Conservation (phyloP, 1,140 invertebrate species). For the Magallana ariakensis region DNA sequence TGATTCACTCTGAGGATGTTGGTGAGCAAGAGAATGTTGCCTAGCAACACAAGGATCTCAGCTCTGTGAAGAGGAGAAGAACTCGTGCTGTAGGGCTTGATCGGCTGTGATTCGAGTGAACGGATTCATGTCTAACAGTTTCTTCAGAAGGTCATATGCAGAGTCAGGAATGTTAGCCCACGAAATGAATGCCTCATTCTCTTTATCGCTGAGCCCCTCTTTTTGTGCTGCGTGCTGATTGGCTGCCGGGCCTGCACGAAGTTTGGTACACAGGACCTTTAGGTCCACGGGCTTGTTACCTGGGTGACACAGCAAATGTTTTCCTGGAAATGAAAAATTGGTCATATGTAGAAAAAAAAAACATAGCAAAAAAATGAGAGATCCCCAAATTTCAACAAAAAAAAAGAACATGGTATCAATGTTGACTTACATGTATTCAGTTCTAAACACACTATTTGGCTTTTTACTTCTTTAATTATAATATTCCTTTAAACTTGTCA, state of each 20-base stretch:
- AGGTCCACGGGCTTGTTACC: constrained; percentile 81
- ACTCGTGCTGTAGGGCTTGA: constrained; percentile 75
- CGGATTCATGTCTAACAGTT: constrained; percentile 77
- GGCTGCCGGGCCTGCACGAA: constrained; percentile 57
- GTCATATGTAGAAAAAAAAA: neutral
- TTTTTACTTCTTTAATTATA: too few species aligned
- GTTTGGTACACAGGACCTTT: constrained; percentile 68
- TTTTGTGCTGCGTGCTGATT: constrained; percentile 46
- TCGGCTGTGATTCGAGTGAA: constrained; percentile 76
- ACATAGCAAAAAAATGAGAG: neutral
- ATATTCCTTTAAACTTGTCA: neutral
- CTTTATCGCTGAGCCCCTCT: constrained; percentile 45
- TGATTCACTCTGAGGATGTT: too few species aligned
- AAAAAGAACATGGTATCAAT: neutral
- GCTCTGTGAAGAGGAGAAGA: constrained; percentile 59
- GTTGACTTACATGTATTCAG: neutral
- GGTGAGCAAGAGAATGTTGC: too few species aligned
- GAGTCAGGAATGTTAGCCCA: constrained; percentile 71
- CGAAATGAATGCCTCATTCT: constrained; percentile 41
- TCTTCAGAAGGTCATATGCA: constrained; percentile 74
- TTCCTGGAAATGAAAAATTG: constrained; percentile 75
- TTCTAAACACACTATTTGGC: neutral
- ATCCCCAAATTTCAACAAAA: neutral
- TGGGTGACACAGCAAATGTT: constrained; percentile 82
- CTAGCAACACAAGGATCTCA: too few species aligned